These are phyloP conservation scores for Lydus trimaculatus DNA, from an alignment of 2,888 invertebrate species.

Conservation along the genomic window DNA sequence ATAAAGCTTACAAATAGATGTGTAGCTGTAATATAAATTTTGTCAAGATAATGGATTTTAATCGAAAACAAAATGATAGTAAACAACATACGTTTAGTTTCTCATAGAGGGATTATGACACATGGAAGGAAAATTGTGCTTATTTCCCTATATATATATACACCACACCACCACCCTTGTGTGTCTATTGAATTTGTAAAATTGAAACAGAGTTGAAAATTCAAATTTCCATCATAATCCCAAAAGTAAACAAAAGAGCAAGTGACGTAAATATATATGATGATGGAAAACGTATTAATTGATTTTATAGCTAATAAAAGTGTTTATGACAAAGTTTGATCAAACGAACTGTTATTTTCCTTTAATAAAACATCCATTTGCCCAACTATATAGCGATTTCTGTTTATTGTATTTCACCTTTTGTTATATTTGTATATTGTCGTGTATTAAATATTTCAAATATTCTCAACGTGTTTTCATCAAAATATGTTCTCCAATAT, in stretches of 20 bases:
- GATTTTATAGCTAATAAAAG: background rate
- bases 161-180: too few relatives aligned
- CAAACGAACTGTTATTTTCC: background rate
- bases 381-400: too few relatives aligned
- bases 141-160: too few relatives aligned
- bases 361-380: background rate
- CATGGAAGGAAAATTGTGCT: background rate
- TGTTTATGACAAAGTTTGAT: background rate
- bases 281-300: background rate
- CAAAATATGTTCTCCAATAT: background rate
- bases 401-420: too few relatives aligned
- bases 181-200: too few relatives aligned
- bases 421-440: too few relatives aligned
- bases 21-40: conserved; percentile 11
- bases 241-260: background rate
- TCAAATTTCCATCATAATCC: background rate
- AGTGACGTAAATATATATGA: background rate
- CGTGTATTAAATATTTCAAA: background rate
- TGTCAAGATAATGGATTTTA: conserved; percentile 17
- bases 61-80: conserved; percentile 4
- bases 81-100: background rate
- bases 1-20: background rate
- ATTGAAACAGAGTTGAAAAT: background rate
- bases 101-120: background rate
- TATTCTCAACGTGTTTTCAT: background rate